phyloP scores from a whole-genome alignment of 2,797 vertebrate genomes.

The Macrochelys suwanniensis region DNA sequence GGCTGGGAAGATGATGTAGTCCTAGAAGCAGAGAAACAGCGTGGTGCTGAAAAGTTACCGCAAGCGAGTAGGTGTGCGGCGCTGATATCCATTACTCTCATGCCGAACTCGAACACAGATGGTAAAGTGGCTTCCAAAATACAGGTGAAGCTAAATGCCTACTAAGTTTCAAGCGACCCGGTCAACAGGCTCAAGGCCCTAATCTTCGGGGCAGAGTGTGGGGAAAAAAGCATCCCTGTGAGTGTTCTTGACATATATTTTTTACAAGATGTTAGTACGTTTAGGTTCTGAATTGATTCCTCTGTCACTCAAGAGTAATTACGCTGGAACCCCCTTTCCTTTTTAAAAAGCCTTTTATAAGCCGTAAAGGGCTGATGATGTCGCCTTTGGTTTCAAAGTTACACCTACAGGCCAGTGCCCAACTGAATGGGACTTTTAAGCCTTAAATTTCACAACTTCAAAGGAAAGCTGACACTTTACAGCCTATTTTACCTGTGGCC shows the following conservation, averaged over 20 bases:
- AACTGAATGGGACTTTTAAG: background rate
- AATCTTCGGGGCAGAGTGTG: background rate
- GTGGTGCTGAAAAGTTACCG: background rate
- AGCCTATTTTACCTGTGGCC: slow-evolving; percentile 91
- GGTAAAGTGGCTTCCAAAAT: background rate
- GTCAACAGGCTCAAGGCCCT: background rate
- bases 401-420: background rate
- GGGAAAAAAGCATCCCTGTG: background rate
- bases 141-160: background rate
- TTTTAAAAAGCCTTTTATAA: background rate
- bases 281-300: background rate
- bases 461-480: background rate
- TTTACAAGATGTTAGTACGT: background rate
- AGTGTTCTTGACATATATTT: background rate
- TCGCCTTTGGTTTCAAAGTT: background rate
- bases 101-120: background rate
- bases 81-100: background rate
- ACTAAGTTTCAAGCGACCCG: background rate
- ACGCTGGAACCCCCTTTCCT: background rate
- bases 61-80: background rate
- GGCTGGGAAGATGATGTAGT: background rate
- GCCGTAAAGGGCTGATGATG: background rate
- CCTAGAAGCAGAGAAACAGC: background rate
- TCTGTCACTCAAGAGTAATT: background rate
- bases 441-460: background rate